Conservation (phyloP, 2,113 vertebrate genomes). For the Aphelocoma coerulescens region DNA sequence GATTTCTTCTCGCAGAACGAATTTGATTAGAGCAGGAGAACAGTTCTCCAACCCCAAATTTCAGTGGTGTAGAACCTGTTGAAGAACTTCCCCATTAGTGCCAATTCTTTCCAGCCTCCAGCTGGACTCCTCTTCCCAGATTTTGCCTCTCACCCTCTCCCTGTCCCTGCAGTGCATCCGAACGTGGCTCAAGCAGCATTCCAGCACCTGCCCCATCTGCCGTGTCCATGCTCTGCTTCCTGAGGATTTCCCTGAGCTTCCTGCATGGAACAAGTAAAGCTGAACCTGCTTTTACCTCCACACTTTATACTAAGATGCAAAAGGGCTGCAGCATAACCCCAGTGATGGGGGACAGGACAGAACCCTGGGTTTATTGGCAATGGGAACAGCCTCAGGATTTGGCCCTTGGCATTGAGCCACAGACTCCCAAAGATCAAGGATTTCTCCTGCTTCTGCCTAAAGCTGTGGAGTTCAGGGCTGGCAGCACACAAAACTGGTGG, state of each 20-base stretch:
- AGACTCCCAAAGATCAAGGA: background rate
- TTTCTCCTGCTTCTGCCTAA: background rate
- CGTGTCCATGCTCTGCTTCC: slow-evolving; percentile 66
- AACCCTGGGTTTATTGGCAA: background rate
- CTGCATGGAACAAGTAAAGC: slow-evolving; percentile 48
- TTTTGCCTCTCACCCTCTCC: background rate
- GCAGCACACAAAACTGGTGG: background rate
- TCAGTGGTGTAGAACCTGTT: fast-evolving
- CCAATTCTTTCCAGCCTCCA: fast-evolving
- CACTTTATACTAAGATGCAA: fast-evolving
- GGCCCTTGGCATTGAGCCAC: background rate
- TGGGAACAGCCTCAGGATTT: background rate
- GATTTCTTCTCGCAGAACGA: background rate
- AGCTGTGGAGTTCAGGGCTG: background rate
- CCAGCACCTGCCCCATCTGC: slow-evolving; percentile 87
- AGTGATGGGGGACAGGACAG: background rate
- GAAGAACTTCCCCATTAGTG: background rate
- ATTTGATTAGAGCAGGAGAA: background rate
- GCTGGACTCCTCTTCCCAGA: background rate
- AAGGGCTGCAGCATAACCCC: background rate
- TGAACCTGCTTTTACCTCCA: background rate
- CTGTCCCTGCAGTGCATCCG: slow-evolving; percentile 81
- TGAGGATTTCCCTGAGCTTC: slow-evolving; percentile 79
- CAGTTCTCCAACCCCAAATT: background rate
- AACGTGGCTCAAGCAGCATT: slow-evolving; percentile 83